These are phyloP conservation scores for Brachionus koreanus DNA, from an alignment of 1,140 invertebrate species.

Conservation along the genomic window DNA sequence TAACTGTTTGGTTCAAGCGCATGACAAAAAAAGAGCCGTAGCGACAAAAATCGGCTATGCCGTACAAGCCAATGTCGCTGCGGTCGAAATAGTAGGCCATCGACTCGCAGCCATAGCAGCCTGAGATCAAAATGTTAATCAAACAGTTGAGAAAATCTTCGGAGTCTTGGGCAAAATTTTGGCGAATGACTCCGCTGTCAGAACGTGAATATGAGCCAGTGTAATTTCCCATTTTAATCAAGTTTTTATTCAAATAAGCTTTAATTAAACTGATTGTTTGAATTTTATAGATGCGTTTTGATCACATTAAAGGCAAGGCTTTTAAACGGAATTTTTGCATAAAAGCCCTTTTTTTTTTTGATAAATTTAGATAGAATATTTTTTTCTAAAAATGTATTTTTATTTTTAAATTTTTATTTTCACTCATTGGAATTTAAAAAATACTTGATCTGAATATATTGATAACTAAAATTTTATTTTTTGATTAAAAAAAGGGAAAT, in stretches of 20 bases:
- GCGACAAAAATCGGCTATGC: constrained; percentile 22
- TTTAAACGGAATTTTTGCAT: background rate
- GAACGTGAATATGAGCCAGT: background rate
- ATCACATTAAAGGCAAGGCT: background rate
- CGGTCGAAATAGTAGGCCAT: constrained; percentile 71
- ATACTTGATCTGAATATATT: no score
- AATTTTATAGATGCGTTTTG: background rate
- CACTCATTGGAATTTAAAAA: no score
- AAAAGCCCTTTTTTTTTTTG: background rate
- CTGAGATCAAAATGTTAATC: background rate
- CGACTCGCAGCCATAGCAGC: constrained; percentile 1
- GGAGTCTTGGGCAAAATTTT: constrained; percentile 6
- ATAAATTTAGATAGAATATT: background rate
- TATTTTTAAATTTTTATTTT: no score
- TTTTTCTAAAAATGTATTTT: background rate
- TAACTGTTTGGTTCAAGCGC: background rate
- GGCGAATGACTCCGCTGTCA: background rate
- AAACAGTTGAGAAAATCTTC: background rate
- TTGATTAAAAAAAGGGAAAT: no score
- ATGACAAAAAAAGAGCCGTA: background rate
- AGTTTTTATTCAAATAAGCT: background rate
- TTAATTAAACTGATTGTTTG: background rate
- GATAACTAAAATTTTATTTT: no score
- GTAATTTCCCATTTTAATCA: background rate
- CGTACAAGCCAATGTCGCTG: constrained; percentile 67